A percentile compares a stretch with the other conserved stretches of the same genome.
phyloP scores from a whole-genome alignment of 23 tunicate species.

The Clavelina lepadiformis region DNA sequence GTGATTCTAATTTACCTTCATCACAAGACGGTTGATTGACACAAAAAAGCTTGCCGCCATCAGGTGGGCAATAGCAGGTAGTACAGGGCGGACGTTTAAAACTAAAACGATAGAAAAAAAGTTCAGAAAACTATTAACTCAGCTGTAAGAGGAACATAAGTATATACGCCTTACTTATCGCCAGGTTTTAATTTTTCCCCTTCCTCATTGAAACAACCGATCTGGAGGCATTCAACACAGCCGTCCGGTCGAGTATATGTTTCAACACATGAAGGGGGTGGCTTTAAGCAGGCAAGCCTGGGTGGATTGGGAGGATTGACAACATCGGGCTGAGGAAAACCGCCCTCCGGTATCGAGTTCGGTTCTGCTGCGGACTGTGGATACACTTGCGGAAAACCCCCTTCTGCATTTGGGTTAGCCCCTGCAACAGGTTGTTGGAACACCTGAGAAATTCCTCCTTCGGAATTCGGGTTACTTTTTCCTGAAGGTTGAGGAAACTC shows the following conservation, averaged over 20 bases:
- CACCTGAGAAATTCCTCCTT: no score
- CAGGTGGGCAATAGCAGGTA: constrained; percentile 67
- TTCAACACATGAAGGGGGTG: constrained; percentile 50
- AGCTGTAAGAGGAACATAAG: background rate
- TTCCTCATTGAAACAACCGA: constrained; percentile 64
- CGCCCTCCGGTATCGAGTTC: no score
- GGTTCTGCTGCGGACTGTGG: no score
- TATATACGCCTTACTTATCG: constrained; percentile 27
- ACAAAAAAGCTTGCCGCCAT: constrained; percentile 66
- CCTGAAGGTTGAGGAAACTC: no score
- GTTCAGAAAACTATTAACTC: background rate
- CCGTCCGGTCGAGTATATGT: constrained; percentile 59
- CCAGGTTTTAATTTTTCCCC: constrained; percentile 48
- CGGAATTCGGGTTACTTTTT: no score
- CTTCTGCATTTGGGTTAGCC: no score
- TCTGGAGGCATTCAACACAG: constrained; percentile 56
- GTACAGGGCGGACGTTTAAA: constrained; percentile 37
- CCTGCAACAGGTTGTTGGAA: no score
- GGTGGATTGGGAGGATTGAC: no score
- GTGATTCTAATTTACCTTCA: constrained; percentile 5
- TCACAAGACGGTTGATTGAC: constrained; percentile 34
- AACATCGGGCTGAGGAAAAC: no score
- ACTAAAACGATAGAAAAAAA: background rate
- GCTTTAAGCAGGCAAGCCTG: constrained; percentile 33
- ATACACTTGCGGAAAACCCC: no score